phyloP scores from a whole-genome alignment of 1,140 invertebrate genomes.

The Drosophila baimaii region DNA sequence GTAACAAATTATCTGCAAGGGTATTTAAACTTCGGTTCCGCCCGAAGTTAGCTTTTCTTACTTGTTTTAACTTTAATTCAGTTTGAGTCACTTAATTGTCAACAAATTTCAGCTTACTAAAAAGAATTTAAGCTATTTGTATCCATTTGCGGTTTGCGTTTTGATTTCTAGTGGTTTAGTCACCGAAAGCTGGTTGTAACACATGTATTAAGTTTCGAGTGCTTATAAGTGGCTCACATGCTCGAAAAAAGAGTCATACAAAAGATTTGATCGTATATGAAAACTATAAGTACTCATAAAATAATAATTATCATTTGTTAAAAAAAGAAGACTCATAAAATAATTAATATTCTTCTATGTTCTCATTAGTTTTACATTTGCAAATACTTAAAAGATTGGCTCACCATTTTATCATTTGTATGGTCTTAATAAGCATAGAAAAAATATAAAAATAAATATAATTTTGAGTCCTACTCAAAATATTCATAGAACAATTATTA shows the following conservation, averaged over 20 bases:
- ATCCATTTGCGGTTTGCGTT: neutral
- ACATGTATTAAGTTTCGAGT: neutral
- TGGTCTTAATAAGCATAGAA: neutral
- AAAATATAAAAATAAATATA: neutral
- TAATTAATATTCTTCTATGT: neutral
- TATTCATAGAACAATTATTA: too few relatives aligned
- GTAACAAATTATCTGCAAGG: too few relatives aligned
- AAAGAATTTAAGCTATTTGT: neutral
- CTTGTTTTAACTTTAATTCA: neutral
- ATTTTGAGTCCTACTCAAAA: too few relatives aligned
- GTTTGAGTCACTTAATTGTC: neutral
- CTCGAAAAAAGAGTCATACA: neutral
- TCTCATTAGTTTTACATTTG: too few relatives aligned
- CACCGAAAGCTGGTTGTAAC: neutral
- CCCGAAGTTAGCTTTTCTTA: too few relatives aligned
- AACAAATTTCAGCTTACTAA: neutral
- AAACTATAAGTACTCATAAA: too few relatives aligned
- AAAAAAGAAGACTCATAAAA: too few relatives aligned
- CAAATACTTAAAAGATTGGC: neutral
- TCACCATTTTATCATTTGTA: neutral
- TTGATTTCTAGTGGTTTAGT: slow-evolving; percentile 4
- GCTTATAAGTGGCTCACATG: neutral
- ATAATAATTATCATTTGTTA: too few relatives aligned
- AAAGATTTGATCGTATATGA: too few relatives aligned
- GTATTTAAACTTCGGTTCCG: too few relatives aligned